Percentiles rank a stretch among this genome's conserved stretches.
Conservation (phyloP, 2,888 invertebrate genomes). For the Chydorus sphaericus region DNA sequence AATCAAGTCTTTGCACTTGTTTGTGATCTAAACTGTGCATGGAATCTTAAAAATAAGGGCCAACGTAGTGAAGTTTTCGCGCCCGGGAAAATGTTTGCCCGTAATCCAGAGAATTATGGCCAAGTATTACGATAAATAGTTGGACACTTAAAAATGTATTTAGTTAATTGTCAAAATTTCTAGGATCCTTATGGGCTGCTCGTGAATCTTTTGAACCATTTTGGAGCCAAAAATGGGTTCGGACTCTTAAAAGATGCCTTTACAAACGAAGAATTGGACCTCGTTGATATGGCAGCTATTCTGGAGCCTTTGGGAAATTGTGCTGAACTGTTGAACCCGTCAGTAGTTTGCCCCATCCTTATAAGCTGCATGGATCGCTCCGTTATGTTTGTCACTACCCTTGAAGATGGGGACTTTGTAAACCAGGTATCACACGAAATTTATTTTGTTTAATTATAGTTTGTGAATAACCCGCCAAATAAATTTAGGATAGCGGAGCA, state of each 20-base stretch:
- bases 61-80: constrained; percentile 24
- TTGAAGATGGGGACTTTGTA: constrained; percentile 32
- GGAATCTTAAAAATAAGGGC: constrained; percentile 31
- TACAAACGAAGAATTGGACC: constrained; percentile 26
- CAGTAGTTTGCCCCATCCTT: constrained; percentile 26
- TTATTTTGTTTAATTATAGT: not conserved
- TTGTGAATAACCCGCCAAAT: constrained; percentile 11
- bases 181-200: constrained; percentile 32
- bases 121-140: not conserved
- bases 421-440: constrained; percentile 27
- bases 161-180: not conserved
- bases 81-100: constrained; percentile 23
- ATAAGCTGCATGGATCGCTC: constrained; percentile 29
- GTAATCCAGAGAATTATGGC: constrained; percentile 18
- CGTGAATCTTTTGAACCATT: constrained; percentile 32
- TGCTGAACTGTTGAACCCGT: constrained; percentile 26
- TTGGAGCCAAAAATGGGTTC: constrained; percentile 32
- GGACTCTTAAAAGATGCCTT: constrained; percentile 24
- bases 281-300: constrained; percentile 30
- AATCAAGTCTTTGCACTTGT: constrained; percentile 27
- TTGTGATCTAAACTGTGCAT: constrained; percentile 32
- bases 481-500: constrained; percentile 24
- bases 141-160: not conserved
- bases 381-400: constrained; percentile 28
- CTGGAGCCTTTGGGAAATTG: constrained; percentile 31